Conservation (phyloP, 2,888 invertebrate species). For the Orgyia antiqua region DNA sequence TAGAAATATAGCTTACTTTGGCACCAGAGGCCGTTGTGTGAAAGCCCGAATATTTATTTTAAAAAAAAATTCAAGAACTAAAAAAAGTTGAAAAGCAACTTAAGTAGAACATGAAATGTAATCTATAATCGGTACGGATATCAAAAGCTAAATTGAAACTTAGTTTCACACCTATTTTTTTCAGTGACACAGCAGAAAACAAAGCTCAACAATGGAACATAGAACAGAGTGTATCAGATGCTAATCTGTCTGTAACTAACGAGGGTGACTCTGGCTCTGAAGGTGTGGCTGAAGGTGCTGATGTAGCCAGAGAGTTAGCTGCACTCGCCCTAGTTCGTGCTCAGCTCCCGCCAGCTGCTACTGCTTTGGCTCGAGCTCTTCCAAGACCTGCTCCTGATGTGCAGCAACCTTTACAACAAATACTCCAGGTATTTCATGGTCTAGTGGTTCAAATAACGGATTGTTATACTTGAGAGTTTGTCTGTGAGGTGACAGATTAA, state of each 20-base stretch:
- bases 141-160: no score
- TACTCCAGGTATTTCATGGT: conserved; percentile 58
- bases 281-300: conserved; percentile 62
- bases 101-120: no score
- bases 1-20: no score
- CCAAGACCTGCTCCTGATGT: conserved; percentile 37
- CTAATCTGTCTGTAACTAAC: conserved; percentile 10
- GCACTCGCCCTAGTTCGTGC: conserved; percentile 55
- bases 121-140: no score
- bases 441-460: no score
- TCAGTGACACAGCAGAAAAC: conserved; percentile 6
- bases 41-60: no score
- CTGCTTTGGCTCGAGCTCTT: conserved; percentile 39
- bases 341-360: conserved; percentile 36
- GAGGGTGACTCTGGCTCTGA: conserved; percentile 22
- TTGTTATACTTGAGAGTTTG: no score
- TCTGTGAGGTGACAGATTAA: no score
- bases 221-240: conserved; percentile 6
- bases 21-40: no score
- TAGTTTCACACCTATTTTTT: no score
- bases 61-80: no score
- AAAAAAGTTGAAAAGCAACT: no score
- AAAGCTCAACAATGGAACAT: conserved; percentile 11
- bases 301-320: conserved; percentile 61
- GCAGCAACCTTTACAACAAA: conserved; percentile 42